Base-by-base conservation (phyloP, 2,797 vertebrate genomes). In the Rhadinocentrus ornatus region DNA sequence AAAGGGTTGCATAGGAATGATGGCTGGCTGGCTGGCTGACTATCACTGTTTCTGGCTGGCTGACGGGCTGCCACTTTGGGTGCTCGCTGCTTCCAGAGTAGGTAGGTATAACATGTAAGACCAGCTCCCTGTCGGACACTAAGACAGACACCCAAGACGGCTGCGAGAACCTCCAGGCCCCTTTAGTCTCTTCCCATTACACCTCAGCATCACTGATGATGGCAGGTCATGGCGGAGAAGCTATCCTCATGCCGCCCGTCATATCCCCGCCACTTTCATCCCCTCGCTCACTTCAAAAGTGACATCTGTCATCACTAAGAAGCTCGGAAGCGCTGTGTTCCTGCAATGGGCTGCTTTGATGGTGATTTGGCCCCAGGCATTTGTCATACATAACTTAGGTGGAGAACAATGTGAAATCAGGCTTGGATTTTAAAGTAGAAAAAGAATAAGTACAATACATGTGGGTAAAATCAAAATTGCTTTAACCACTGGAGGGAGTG, bases 361-460 rank as follows among this genome's bases (percentile, higher is more conserved):
- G 91, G 93, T 92, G 93, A 94, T 93, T 91, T 93, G 91, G 95
- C 94, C 94, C 88, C 82, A 74, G 96, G 95, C 94, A 0, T 95
- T 95, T 94, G 94, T 96, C 95, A 96, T 93, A 93, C 93, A 94
- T 95, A 95, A 93, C 92, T 94, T 95, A 94, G 90, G 71, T 93
- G 91, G 93, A 94, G 95, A 96, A 96, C 95, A 95, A 96, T 95
- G 94, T 92, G 86, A 94, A 90, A 94, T 92, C 92, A 92, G 90
- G 90, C 86, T 87, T 86, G 75, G 89, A 93, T 95, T 94, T 91
- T 81, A 80, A 87, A 88, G 86, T 74, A 84, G 79, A 89, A 88
- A 93, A 93, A 85, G 64, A 92, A 80, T 83, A 92, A 94, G 88
- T 89, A 88, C 73, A 94, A 92, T 94, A 92, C 93, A 86, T 84